Conservation (phyloP, 2,888 invertebrate species). For the Camptogramma bilineatum region DNA sequence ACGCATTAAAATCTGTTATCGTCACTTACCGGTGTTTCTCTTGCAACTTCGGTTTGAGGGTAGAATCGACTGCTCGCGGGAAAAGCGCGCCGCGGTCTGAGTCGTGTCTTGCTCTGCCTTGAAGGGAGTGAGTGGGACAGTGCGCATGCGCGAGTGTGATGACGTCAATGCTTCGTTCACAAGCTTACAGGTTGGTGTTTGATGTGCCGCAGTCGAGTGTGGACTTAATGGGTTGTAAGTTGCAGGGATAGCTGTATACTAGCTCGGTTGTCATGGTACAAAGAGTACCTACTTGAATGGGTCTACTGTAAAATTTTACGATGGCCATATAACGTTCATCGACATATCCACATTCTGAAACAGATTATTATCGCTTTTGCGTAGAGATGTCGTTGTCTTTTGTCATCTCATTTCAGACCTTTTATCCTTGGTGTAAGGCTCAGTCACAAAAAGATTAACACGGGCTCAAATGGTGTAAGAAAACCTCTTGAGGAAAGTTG, state of each 20-base stretch:
- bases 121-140: slow-evolving; percentile 43
- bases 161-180: slow-evolving; percentile 84
- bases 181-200: slow-evolving; percentile 75
- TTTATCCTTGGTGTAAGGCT: too few relatives aligned
- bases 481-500: too few relatives aligned
- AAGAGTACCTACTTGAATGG: slow-evolving; percentile 1
- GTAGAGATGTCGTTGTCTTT: too few relatives aligned
- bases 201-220: slow-evolving; percentile 53
- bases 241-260: slow-evolving; percentile 12
- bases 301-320: background rate
- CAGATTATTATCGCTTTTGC: too few relatives aligned
- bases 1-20: slow-evolving; percentile 44
- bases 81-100: slow-evolving; percentile 69
- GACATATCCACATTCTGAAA: background rate
- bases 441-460: too few relatives aligned
- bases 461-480: too few relatives aligned
- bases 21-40: slow-evolving; percentile 74
- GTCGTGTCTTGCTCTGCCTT: slow-evolving; percentile 26
- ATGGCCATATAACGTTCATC: background rate
- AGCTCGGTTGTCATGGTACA: background rate
- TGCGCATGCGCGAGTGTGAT: slow-evolving; percentile 68
- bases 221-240: slow-evolving; percentile 27
- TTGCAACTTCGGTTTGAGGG: slow-evolving; percentile 49
- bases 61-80: slow-evolving; percentile 59
- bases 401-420: too few relatives aligned